These are phyloP conservation scores for Etheostoma cragini DNA, from an alignment of 2,113 vertebrate species.

Conservation along the genomic window DNA sequence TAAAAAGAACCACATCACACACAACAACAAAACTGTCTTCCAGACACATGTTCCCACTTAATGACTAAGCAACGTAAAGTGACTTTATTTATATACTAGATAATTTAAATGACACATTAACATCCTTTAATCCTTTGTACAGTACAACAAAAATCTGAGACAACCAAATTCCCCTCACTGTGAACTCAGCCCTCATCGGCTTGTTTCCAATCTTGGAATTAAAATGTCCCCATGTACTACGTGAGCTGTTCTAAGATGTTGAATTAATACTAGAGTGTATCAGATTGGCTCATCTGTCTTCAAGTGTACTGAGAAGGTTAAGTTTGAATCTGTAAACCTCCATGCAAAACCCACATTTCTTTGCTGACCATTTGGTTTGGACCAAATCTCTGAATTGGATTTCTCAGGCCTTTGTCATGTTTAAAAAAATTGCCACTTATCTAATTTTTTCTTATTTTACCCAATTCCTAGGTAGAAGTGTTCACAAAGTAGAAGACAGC, in stretches of 20 bases:
- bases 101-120: not conserved
- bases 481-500: slow-evolving; percentile 5
- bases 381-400: not conserved
- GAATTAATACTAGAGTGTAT: slow-evolving; percentile 19
- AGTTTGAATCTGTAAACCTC: slow-evolving; percentile 7
- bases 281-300: slow-evolving; percentile 4
- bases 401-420: not conserved
- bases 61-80: not conserved
- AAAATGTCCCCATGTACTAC: slow-evolving; percentile 8
- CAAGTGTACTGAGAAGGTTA: not conserved
- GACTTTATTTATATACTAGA: not conserved
- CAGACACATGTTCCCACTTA: not conserved
- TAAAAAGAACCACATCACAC: not conserved
- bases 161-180: slow-evolving; percentile 19
- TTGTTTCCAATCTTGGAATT: slow-evolving; percentile 14
- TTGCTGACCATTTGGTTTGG: not conserved
- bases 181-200: slow-evolving; percentile 37
- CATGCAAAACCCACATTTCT: not conserved
- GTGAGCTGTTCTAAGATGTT: slow-evolving; percentile 26
- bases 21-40: not conserved
- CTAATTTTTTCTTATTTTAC: not conserved
- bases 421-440: not conserved
- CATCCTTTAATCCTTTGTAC: not conserved
- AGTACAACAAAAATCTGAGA: not conserved
- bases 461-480: not conserved